Evolutionary conservation across 37 sponge, comb jelly and placozoan species (phyloP).

Genomic region (Hormiphora californensis): DNA sequence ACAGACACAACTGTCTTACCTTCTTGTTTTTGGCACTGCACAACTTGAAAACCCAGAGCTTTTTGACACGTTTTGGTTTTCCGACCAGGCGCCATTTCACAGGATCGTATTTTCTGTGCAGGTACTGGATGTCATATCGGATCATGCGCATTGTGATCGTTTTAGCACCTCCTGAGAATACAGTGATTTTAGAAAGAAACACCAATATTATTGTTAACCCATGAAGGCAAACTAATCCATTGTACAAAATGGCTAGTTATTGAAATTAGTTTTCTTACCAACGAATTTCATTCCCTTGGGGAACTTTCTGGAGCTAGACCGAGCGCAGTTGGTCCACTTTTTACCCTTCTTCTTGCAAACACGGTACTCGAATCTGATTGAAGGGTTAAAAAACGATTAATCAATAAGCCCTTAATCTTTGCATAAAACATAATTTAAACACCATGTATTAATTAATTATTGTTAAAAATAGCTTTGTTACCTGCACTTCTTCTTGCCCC

Average conservation of each 20-base stretch:
- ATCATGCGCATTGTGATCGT: not conserved
- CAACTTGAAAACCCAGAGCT: not conserved
- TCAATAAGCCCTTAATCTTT: too few species aligned
- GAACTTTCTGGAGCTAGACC: not conserved
- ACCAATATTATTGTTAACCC: too few species aligned
- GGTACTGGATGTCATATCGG: not conserved
- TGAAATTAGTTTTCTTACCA: not conserved
- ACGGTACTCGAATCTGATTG: not conserved
- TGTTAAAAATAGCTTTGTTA: too few species aligned
- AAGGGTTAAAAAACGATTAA: too few species aligned
- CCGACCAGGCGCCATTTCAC: not conserved
- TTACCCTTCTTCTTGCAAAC: not conserved
- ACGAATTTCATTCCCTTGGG: not conserved
- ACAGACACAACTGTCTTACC: too few species aligned
- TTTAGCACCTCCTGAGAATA: not conserved
- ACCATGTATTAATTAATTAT: too few species aligned
- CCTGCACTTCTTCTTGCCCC: not conserved
- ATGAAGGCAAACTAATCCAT: not conserved
- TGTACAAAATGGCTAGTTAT: not conserved
- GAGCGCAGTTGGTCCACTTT: not conserved
- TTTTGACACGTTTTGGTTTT: not conserved
- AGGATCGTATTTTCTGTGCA: not conserved
- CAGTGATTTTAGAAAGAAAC: not conserved
- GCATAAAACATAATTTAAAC: too few species aligned
- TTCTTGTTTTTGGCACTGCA: not conserved